phyloP scores from a whole-genome alignment of 2,888 invertebrate species.

The Ennomos erosarius region DNA sequence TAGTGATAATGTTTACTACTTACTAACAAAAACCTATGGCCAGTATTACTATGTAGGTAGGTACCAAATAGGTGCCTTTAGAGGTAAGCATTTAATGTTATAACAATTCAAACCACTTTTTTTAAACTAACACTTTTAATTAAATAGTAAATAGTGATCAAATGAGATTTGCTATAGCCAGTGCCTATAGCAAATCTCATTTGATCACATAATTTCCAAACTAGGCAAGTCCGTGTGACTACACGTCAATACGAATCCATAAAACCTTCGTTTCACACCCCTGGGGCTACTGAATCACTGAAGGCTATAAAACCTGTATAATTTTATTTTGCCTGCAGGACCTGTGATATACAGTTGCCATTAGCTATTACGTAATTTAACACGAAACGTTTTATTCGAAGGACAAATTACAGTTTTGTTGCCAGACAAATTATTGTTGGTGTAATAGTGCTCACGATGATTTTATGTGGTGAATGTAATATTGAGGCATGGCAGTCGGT shows the following conservation, averaged over 20 bases:
- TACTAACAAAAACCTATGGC: no score
- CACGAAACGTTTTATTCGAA: constrained; percentile 27
- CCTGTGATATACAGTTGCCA: constrained; percentile 47
- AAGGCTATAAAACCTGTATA: constrained; percentile 55
- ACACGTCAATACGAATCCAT: constrained; percentile 42
- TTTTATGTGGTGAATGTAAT: constrained; percentile 3
- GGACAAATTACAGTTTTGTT: constrained; percentile 23
- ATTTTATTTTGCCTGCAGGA: constrained; percentile 55
- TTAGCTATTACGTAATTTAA: constrained; percentile 45
- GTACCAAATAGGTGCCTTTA: not conserved
- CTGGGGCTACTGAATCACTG: constrained; percentile 44
- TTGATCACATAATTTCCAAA: constrained; percentile 24
- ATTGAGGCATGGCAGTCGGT: not conserved
- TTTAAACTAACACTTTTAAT: no score
- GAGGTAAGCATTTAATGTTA: no score
- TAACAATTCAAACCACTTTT: no score
- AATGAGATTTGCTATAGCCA: no score
- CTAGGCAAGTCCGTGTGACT: constrained; percentile 25
- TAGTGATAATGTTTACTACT: no score
- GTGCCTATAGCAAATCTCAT: constrained; percentile 17
- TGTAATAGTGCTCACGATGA: constrained; percentile 13
- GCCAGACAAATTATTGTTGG: constrained; percentile 8
- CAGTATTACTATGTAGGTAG: no score
- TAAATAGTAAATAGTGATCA: no score
- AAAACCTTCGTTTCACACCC: constrained; percentile 50